phyloP scores from a whole-genome alignment of 2,888 invertebrate genomes.

The Noctua pronuba region DNA sequence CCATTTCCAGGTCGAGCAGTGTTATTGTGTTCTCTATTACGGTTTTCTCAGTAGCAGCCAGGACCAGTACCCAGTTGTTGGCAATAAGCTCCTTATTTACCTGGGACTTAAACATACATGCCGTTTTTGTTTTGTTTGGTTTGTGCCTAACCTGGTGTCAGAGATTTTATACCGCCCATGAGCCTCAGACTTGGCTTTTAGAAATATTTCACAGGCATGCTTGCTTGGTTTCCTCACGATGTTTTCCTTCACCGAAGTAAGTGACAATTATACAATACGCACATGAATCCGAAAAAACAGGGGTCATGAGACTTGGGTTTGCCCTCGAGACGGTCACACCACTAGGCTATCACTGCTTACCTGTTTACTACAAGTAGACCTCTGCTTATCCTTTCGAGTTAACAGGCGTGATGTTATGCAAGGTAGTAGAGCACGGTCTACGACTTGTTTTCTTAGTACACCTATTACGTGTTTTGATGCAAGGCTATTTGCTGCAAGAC shows the following conservation, averaged over 20 bases:
- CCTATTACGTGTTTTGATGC: slow-evolving; percentile 68
- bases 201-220: neutral
- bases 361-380: neutral
- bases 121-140: no score
- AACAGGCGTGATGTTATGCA: neutral
- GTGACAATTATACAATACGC: neutral
- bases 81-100: neutral
- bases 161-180: neutral
- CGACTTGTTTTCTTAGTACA: slow-evolving; percentile 69
- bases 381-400: neutral
- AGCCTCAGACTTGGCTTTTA: neutral
- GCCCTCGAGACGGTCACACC: neutral
- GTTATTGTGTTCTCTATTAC: neutral
- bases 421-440: slow-evolving; percentile 41
- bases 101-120: neutral
- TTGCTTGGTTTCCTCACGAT: neutral
- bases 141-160: no score
- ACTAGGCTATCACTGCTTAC: neutral
- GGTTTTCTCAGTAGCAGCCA: neutral
- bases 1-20: neutral
- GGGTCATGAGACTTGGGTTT: neutral
- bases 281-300: neutral
- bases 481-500: slow-evolving; percentile 67
- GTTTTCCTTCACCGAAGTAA: neutral
- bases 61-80: neutral